These are phyloP conservation scores for Danaus melanippus DNA, from an alignment of 1,140 invertebrate genomes.

Conservation along the genomic window DNA sequence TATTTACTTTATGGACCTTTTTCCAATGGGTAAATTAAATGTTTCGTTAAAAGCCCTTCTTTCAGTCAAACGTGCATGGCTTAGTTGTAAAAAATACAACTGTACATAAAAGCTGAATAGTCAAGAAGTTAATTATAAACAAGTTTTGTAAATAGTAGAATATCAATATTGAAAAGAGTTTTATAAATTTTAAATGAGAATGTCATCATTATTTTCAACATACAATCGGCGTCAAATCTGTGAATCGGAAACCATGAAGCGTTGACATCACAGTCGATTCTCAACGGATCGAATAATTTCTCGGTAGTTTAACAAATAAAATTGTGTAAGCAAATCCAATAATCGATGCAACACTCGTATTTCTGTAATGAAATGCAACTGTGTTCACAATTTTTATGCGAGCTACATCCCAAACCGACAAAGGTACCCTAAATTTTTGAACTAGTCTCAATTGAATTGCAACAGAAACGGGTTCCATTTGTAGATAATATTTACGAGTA, in stretches of 20 bases:
- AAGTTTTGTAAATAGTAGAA: too few relatives aligned
- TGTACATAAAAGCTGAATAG: too few relatives aligned
- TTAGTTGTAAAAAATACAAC: too few relatives aligned
- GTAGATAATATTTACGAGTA: too few relatives aligned
- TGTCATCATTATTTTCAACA: constrained; percentile 19
- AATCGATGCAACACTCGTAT: constrained; percentile 37
- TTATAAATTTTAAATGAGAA: constrained; percentile 8
- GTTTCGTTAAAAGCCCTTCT: too few relatives aligned
- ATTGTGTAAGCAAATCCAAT: constrained; percentile 28
- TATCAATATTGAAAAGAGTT: too few relatives aligned
- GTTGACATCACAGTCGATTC: constrained; percentile 32
- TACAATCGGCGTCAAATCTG: constrained; percentile 13
- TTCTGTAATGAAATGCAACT: constrained; percentile 38
- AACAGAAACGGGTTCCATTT: constrained; percentile 16
- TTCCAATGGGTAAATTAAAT: too few relatives aligned
- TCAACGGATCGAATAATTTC: constrained; percentile 29
- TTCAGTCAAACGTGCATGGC: too few relatives aligned
- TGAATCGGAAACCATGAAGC: constrained; percentile 24
- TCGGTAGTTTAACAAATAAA: constrained; percentile 25
- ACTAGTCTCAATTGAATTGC: constrained; percentile 13
- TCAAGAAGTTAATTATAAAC: too few relatives aligned
- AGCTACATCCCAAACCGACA: constrained; percentile 33
- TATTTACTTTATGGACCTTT: too few relatives aligned
- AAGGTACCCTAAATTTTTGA: constrained; percentile 24
- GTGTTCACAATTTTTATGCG: constrained; percentile 37